Evolutionary conservation across 1,140 invertebrate genomes (phyloP), one percentile per base, ranked within the genome.

Genomic region (Conus ventricosus): DNA sequence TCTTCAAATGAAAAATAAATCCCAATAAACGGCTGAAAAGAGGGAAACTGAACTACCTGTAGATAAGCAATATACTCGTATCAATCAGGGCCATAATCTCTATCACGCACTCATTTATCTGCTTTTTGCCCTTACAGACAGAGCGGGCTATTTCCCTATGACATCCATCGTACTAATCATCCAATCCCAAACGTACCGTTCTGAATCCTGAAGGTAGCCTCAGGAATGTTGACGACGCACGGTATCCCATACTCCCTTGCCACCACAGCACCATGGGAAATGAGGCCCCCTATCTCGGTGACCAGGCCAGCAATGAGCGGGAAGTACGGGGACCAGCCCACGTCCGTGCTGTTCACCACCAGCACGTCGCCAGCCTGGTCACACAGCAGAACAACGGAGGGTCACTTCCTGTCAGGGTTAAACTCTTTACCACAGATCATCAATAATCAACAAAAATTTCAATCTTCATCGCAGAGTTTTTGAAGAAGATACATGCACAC

Each of bases 281-380:
- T 97, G 1, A 98, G 96, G 76, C 98, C 97, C 27, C 97, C 98
- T 10, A 98, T 95, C 95, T 98, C 98, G 0, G 97, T 98, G 7
- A 98, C 97, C 20, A 98, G 96, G 25, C 97, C 98, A 4, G 96
- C 95, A 8, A 98, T 94, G 11, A 98, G 95, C 0, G 97, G 97
- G 92, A 98, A 98, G 93, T 98, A 98, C 1, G 97, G 97, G 25
- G 97, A 97, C 98, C 98, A 98, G 23, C 97, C 97, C 88, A 98
- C 97, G 93, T 98, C 97, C 0, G 97, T 98, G 27, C 96, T 96
- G 87, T 96, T 95, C 0, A 97, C 98, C 88, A 98, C 97, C 76
- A 98, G 95, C 90, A 98, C 96, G 92, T 98, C 97, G 4, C 97
- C 97, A 80, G 91, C 91, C 94, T 96, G 91, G 94, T 90, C 88